A percentile compares a stretch with the other conserved stretches of the same genome.
These are phyloP conservation scores for Drosophila orena DNA, from an alignment of 1,140 invertebrate species.

Conservation along the genomic window DNA sequence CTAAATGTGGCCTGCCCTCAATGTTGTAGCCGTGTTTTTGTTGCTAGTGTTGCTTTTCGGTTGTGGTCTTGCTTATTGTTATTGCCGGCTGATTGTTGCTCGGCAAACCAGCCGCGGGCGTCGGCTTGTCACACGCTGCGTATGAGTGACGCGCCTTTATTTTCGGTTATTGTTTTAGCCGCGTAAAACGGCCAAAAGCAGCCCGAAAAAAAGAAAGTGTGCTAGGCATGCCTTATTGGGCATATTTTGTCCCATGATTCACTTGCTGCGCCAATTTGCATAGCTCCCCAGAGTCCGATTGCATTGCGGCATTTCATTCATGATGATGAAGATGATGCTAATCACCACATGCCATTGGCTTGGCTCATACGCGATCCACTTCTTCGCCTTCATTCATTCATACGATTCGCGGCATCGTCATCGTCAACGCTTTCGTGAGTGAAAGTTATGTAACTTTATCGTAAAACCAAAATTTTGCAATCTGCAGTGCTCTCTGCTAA, in stretches of 20 bases:
- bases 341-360: conserved; percentile 24
- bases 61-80: conserved; percentile 16
- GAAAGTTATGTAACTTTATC: conserved; percentile 77
- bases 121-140: conserved; percentile 76
- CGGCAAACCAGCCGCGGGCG: conserved; percentile 62
- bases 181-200: conserved; percentile 52
- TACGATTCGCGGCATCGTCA: conserved; percentile 43
- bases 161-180: conserved; percentile 81
- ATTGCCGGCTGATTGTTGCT: conserved; percentile 55
- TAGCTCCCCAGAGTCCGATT: conserved; percentile 37
- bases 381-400: conserved; percentile 71
- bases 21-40: conserved; percentile 41
- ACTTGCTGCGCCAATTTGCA: conserved; percentile 71
- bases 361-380: conserved; percentile 61
- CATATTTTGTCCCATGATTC: conserved; percentile 58
- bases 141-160: conserved; percentile 83
- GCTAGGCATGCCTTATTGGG: conserved; percentile 58
- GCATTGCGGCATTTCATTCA: conserved; percentile 37
- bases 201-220: conserved; percentile 70
- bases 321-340: conserved; percentile 51
- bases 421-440: conserved; percentile 46
- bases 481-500: conserved; percentile 59
- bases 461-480: conserved; percentile 60
- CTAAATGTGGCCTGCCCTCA: conserved; percentile 65
- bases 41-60: conserved; percentile 7